Evolutionary conservation across 2,113 vertebrate species (phyloP).

Genomic region (Eptesicus fuscus): DNA sequence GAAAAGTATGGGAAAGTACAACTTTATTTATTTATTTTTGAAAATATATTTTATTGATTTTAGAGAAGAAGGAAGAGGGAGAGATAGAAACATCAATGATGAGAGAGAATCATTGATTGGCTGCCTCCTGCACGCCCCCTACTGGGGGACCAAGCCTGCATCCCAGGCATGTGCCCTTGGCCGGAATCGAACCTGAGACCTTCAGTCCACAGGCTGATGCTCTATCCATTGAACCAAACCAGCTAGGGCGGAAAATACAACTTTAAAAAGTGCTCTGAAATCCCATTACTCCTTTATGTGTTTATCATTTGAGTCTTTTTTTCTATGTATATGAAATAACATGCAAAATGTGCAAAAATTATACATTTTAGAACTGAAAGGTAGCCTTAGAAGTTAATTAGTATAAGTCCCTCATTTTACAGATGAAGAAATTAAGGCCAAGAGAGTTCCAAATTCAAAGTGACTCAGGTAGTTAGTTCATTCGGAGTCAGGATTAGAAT

Average conservation of each 20-base stretch:
- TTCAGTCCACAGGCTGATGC: no score
- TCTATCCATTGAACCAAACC: no score
- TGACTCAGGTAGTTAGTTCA: neutral
- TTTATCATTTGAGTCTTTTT: neutral
- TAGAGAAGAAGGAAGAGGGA: no score
- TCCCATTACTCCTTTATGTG: neutral
- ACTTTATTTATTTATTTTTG: neutral
- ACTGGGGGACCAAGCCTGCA: no score
- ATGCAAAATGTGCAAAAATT: neutral
- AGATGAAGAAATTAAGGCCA: constrained; percentile 10
- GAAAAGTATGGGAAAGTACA: neutral
- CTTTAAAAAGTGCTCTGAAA: neutral
- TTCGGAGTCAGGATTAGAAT: constrained; percentile 4
- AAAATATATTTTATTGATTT: no score
- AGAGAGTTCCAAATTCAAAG: neutral
- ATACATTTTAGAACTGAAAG: constrained; percentile 22
- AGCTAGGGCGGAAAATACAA: neutral
- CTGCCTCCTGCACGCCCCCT: no score
- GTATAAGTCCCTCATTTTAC: neutral
- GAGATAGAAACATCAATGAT: no score
- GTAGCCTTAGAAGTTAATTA: neutral
- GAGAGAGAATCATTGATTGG: no score
- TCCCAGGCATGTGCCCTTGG: no score
- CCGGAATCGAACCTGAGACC: no score
- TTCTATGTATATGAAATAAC: neutral